A percentile compares a stretch with the other conserved stretches of the same genome.
phyloP scores from a whole-genome alignment of 92 coral and sea anemone genomes.

The Muricea muricata region DNA sequence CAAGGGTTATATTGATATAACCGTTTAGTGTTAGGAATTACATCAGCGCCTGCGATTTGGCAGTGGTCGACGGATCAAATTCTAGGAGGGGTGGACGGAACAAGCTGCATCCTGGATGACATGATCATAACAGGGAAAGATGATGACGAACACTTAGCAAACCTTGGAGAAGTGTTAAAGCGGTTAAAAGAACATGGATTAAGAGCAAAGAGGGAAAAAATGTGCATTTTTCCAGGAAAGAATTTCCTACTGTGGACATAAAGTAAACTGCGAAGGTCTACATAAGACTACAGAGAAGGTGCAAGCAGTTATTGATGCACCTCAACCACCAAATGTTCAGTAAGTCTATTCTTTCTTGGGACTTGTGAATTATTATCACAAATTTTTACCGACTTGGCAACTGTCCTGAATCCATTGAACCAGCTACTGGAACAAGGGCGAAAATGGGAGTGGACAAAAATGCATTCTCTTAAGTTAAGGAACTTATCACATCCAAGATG shows the following conservation, averaged over 20 bases:
- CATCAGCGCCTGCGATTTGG: conserved; percentile 60
- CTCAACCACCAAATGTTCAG: conserved; percentile 56
- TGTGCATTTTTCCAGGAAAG: no score
- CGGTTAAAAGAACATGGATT: no score
- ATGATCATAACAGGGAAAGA: conserved; percentile 54
- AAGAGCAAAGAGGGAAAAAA: no score
- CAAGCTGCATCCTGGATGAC: conserved; percentile 60
- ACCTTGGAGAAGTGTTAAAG: conserved; percentile 55
- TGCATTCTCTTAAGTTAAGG: no score
- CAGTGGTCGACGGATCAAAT: conserved; percentile 64
- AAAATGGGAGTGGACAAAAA: background rate
- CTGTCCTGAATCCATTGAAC: conserved; percentile 64
- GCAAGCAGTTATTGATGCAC: conserved; percentile 54
- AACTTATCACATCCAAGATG: no score
- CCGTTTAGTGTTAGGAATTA: no score
- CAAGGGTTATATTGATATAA: no score
- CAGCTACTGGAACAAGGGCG: conserved; percentile 54
- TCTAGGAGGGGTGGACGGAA: conserved; percentile 44
- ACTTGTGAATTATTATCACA: conserved; percentile 58
- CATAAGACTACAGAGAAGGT: conserved; percentile 58
- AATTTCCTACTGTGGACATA: no score
- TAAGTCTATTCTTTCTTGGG: conserved; percentile 62
- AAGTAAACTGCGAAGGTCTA: no score
- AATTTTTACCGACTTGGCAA: conserved; percentile 44
- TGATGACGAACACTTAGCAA: conserved; percentile 56